Conservation (phyloP, 2,888 invertebrate species). For the Ormyrus labotus region DNA sequence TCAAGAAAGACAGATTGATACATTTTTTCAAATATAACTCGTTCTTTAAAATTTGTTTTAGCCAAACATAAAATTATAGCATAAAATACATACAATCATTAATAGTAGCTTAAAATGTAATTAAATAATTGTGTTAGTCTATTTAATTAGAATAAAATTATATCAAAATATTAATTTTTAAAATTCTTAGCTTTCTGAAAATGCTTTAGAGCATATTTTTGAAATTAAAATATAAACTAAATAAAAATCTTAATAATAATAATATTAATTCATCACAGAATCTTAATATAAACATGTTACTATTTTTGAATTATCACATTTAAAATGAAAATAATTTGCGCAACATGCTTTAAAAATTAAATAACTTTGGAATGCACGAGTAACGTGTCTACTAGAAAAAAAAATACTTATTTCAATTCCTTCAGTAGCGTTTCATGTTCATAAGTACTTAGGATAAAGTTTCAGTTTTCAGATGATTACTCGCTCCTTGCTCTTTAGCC, state of each 20-base stretch:
- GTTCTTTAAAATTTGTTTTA: too few species aligned
- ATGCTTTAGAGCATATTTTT: slow-evolving; percentile 1
- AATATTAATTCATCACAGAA: slow-evolving; percentile 49
- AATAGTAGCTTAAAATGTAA: too few species aligned
- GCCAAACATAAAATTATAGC: too few species aligned
- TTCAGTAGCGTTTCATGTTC: slow-evolving; percentile 32
- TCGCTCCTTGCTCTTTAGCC: slow-evolving; percentile 26
- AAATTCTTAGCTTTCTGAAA: too few species aligned
- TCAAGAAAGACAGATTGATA: too few species aligned
- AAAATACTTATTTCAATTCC: slow-evolving; percentile 13
- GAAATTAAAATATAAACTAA: slow-evolving; percentile 16
- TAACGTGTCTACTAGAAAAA: slow-evolving; percentile 19
- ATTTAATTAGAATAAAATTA: neutral
- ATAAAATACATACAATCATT: too few species aligned
- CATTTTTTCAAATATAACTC: too few species aligned
- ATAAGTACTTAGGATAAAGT: slow-evolving; percentile 37
- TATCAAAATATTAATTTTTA: slow-evolving; percentile 4
- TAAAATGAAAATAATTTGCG: slow-evolving; percentile 22
- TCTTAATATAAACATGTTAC: slow-evolving; percentile 26
- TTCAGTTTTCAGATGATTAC: slow-evolving; percentile 26
- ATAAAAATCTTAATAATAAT: slow-evolving; percentile 30
- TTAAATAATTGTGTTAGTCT: too few species aligned
- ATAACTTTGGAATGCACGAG: slow-evolving; percentile 51
- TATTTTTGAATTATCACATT: slow-evolving; percentile 37
- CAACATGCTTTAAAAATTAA: slow-evolving; percentile 30